phyloP scores from a whole-genome alignment of 2,888 invertebrate genomes.

The Argyresthia albistria region DNA sequence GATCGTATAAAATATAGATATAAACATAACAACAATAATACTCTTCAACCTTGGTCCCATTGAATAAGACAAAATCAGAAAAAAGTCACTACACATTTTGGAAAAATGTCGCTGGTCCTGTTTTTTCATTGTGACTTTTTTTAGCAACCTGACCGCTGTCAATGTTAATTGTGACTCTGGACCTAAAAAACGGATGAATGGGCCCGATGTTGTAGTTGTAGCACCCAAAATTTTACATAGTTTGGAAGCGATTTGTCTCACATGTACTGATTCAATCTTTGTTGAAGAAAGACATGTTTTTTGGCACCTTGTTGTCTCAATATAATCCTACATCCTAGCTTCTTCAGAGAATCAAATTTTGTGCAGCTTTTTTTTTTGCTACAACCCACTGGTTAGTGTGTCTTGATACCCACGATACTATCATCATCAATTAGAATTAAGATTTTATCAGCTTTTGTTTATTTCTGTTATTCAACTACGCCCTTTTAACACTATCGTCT shows the following conservation, averaged over 20 bases:
- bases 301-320: constrained; percentile 45
- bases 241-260: constrained; percentile 60
- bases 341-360: no score
- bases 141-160: constrained; percentile 57
- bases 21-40: constrained; percentile 60
- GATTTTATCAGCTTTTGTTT: no score
- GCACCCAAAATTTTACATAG: constrained; percentile 58
- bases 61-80: constrained; percentile 24
- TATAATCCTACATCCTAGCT: constrained; percentile 16
- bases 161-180: constrained; percentile 51
- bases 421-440: no score
- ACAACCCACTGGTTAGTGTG: no score
- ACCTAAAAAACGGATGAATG: constrained; percentile 61
- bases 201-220: constrained; percentile 30
- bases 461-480: no score
- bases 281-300: constrained; percentile 40
- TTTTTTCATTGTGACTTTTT: constrained; percentile 30
- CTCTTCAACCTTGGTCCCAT: constrained; percentile 27
- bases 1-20: constrained; percentile 60
- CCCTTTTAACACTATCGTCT: no score
- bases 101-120: constrained; percentile 30
- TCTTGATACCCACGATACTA: no score
- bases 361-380: no score
- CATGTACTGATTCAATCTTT: constrained; percentile 53
- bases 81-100: constrained; percentile 30